These are phyloP conservation scores for Sialia sialis DNA, from an alignment of 2,113 vertebrate genomes.

Conservation along the genomic window DNA sequence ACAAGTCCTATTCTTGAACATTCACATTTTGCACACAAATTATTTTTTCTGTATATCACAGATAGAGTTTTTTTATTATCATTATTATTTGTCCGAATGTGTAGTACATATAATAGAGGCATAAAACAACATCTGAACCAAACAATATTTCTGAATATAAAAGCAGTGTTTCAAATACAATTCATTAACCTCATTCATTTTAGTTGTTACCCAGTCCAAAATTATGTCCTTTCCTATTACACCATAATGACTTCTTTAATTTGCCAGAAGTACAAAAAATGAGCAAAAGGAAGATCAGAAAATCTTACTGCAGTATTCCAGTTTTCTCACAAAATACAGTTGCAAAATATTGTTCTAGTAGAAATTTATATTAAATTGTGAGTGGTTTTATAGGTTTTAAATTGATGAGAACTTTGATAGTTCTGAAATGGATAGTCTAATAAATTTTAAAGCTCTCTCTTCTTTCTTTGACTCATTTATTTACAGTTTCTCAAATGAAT, in stretches of 20 bases:
- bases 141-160: neutral
- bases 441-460: neutral
- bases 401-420: neutral
- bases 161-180: neutral
- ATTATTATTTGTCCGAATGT: neutral
- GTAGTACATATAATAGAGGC: neutral
- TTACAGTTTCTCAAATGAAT: neutral
- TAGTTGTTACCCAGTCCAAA: neutral
- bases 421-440: neutral
- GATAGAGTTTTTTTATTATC: neutral
- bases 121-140: neutral
- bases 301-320: neutral
- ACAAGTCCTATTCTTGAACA: neutral
- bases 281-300: neutral
- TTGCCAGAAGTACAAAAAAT: neutral
- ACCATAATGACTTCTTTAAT: neutral
- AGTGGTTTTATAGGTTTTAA: neutral
- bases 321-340: neutral
- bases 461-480: neutral
- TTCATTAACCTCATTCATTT: neutral
- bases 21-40: neutral
- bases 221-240: neutral
- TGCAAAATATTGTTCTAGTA: neutral
- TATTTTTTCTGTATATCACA: neutral
- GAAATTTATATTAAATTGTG: neutral